Evolutionary conservation across 2,113 vertebrate genomes (phyloP).

Genomic region (Ictalurus punctatus): DNA sequence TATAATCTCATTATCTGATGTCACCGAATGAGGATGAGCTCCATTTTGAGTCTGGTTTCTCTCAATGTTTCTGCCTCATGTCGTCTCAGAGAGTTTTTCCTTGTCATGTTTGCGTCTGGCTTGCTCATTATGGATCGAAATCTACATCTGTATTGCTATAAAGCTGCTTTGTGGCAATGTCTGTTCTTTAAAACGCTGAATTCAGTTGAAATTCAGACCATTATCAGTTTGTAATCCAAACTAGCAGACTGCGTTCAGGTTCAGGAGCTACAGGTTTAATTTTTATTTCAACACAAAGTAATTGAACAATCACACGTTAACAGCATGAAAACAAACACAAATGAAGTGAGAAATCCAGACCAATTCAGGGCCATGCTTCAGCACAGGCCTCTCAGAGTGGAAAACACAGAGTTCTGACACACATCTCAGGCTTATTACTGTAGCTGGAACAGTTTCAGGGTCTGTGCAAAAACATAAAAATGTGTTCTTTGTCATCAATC

Average conservation of each 20-base stretch:
- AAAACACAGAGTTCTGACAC: constrained; percentile 33
- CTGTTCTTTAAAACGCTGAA: neutral
- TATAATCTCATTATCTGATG: neutral
- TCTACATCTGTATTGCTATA: neutral
- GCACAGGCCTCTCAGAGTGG: constrained; percentile 56
- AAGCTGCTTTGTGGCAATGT: constrained; percentile 1
- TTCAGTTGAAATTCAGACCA: neutral
- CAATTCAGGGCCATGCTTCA: constrained; percentile 61
- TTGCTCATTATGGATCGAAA: neutral
- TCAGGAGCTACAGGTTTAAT: constrained; percentile 65
- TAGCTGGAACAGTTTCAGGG: constrained; percentile 9
- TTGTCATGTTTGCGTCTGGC: neutral
- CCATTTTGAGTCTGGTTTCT: neutral
- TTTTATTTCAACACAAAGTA: constrained; percentile 74
- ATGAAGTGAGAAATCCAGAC: constrained; percentile 43
- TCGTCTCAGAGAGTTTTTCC: neutral
- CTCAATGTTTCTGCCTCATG: neutral
- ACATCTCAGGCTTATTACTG: constrained; percentile 19
- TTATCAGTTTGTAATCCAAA: too few relatives aligned
- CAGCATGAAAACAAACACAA: constrained; percentile 63
- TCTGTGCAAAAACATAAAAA: constrained; percentile 53
- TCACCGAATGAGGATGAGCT: neutral
- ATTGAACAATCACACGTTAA: constrained; percentile 65
- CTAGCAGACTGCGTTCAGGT: neutral
- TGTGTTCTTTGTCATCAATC: constrained; percentile 41